Conservation (phyloP, 2,888 invertebrate species). For the Athrips mouffetella region DNA sequence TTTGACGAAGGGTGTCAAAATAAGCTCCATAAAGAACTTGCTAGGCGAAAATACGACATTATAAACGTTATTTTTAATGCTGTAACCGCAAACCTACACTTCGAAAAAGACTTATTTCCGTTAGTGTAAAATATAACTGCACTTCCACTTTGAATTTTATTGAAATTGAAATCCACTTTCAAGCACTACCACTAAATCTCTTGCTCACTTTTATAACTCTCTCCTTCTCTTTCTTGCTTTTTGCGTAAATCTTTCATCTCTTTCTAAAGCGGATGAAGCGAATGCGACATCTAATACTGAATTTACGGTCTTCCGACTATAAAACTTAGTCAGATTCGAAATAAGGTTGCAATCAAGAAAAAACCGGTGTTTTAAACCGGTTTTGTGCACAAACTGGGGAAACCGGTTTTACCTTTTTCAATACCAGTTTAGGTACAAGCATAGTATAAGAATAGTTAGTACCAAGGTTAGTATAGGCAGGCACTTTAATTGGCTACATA, state of each 20-base stretch:
- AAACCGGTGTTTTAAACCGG: no score
- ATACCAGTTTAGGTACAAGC: no score
- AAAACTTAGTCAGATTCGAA: slow-evolving; percentile 7
- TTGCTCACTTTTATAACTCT: not conserved
- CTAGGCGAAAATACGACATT: no score
- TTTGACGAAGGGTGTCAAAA: no score
- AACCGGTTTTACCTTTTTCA: no score
- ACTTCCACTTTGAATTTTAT: not conserved
- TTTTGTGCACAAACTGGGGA: no score
- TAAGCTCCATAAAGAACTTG: no score
- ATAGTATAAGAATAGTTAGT: no score
- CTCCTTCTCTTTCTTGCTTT: not conserved
- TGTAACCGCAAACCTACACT: not conserved
- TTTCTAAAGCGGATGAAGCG: slow-evolving; percentile 1
- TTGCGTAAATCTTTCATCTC: not conserved
- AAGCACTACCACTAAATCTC: not conserved
- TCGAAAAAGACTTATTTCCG: not conserved
- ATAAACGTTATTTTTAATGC: no score
- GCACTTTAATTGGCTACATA: no score
- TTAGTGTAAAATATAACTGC: not conserved
- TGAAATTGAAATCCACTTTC: slow-evolving; percentile 1
- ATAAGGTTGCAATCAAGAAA: no score
- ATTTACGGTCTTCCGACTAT: slow-evolving; percentile 5
- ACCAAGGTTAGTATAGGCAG: no score
- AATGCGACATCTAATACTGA: slow-evolving; percentile 2